Base-by-base conservation (phyloP, 2,888 invertebrate genomes). In the Halictus quadricinctus region DNA sequence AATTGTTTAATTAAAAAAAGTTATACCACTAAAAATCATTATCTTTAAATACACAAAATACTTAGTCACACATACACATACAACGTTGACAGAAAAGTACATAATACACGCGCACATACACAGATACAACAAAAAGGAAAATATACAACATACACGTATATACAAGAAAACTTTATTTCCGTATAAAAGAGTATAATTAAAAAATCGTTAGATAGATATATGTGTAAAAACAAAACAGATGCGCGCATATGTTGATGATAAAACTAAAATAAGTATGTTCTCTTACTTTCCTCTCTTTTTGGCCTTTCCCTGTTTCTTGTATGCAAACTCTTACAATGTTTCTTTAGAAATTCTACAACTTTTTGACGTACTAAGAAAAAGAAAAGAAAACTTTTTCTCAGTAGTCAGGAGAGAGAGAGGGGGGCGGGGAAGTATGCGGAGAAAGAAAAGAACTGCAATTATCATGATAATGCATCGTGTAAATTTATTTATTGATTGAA, bases 1-100 rank as follows among this genome's bases (percentile, higher is more conserved):
- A 94, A 93, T 93, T 93, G 93, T 94, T 94, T 93, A 93, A 94
- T 94, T 94, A 93, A 93, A 92, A 93, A 21, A 91, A 92, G 92
- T 93, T 93, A 88, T 94, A 93, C 92, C 92, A 93, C 92, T 91
- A 87, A 90, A 70, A 91, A 87, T 90, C 91, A 90, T 90, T 90
- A 90, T 90, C 90, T 90, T 76, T 91, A 82, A 86, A 89, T 82
- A 90, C 89, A 90, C 86, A 18, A 84, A 84, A 88, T 90, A 90
- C 87, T 89, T 90, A 81, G 88, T 72, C 58, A 84, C 64, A 69
- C 76, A 76, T 36, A 83, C 48, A 50, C n/a, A 87, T 60, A 76
- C n/a, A 83, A 86, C 69, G 81, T 43, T 36, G 66, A 84, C 79
- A 79, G 66, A 80, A 74, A 79, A 70, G 73, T 77, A 87, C 86